These are phyloP conservation scores for Tholera decimalis DNA, from an alignment of 2,888 invertebrate species.

Conservation along the genomic window DNA sequence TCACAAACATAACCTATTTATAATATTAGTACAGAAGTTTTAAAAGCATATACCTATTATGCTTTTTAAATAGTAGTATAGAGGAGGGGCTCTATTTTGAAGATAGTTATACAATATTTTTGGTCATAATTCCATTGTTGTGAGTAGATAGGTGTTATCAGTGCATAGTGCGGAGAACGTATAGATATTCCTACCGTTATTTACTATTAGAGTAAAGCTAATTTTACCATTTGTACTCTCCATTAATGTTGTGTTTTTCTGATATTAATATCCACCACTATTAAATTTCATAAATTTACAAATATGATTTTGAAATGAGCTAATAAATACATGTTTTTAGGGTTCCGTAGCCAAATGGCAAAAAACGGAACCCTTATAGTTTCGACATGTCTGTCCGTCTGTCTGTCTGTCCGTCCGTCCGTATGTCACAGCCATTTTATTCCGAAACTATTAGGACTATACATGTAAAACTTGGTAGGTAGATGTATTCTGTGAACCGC, in stretches of 20 bases:
- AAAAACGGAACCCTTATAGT: too few species aligned
- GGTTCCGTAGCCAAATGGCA: too few species aligned
- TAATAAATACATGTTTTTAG: background rate
- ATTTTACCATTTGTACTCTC: background rate
- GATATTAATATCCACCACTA: background rate
- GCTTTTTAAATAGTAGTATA: too few species aligned
- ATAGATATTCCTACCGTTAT: background rate
- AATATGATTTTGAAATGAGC: background rate
- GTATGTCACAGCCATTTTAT: too few species aligned
- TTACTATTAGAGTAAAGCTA: background rate
- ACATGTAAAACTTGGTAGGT: too few species aligned
- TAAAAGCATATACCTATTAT: too few species aligned
- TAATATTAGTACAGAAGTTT: too few species aligned
- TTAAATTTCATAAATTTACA: background rate
- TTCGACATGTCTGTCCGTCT: too few species aligned
- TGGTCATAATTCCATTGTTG: background rate
- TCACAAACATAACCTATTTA: too few species aligned
- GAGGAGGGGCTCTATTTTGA: background rate
- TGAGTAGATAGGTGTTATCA: background rate
- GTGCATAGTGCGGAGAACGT: background rate
- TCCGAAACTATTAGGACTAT: too few species aligned
- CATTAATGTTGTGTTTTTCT: background rate
- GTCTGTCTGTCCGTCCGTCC: too few species aligned
- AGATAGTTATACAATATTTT: constrained; percentile 5
- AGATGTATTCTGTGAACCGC: too few species aligned